A percentile compares a stretch with the other conserved stretches of the same genome.
phyloP scores from a whole-genome alignment of 2,888 invertebrate genomes.

The Antitype chi region DNA sequence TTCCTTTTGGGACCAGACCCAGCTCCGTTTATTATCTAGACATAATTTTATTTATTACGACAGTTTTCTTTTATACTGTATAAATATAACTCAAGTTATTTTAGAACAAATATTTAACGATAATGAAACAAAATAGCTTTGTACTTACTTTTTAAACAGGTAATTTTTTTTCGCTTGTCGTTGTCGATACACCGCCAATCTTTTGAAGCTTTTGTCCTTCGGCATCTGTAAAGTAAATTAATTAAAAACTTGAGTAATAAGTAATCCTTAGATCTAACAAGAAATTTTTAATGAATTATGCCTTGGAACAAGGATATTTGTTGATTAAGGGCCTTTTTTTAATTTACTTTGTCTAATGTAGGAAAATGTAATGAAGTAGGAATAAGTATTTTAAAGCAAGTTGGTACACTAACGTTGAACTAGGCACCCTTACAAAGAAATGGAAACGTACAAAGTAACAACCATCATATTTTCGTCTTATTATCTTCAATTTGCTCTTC shows the following conservation, averaged over 20 bases:
- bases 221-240: conserved; percentile 48
- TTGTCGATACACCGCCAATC: conserved; percentile 33
- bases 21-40: conserved; percentile 64
- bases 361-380: conserved; percentile 6
- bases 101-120: conserved; percentile 18
- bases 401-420: conserved; percentile 11
- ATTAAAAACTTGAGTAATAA: conserved; percentile 60
- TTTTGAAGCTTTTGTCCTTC: conserved; percentile 53
- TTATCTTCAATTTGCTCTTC: conserved; percentile 73
- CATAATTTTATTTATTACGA: conserved; percentile 69
- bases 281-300: conserved; percentile 34
- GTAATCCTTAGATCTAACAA: conserved; percentile 37
- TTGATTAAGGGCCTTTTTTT: conserved; percentile 8
- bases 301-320: conserved; percentile 29
- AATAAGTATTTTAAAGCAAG: not conserved
- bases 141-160: conserved; percentile 20
- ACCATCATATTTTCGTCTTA: conserved; percentile 69
- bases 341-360: conserved; percentile 7
- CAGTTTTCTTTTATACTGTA: conserved; percentile 11
- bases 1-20: conserved; percentile 63
- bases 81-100: conserved; percentile 24
- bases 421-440: conserved; percentile 48
- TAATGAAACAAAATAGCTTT: conserved; percentile 54
- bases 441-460: conserved; percentile 67
- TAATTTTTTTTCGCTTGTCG: conserved; percentile 12